Evolutionary conservation across 2,888 invertebrate species (phyloP).

Genomic region (Eilema sororculum): DNA sequence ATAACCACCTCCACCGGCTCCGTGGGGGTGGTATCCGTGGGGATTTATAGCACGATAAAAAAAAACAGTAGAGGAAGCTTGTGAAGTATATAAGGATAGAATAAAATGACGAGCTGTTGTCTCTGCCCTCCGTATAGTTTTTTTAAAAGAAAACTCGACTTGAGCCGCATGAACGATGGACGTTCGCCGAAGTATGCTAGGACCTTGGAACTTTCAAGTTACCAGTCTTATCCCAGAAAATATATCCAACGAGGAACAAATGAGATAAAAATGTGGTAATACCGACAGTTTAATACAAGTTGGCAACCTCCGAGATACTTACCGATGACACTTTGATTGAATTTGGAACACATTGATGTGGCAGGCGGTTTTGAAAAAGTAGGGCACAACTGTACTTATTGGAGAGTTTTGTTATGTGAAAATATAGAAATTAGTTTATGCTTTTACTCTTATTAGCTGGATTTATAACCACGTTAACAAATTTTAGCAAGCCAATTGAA

Average conservation of each 20-base stretch:
- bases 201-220: neutral
- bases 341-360: conserved; percentile 16
- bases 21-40: too few species aligned
- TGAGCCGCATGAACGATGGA: neutral
- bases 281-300: conserved; percentile 25
- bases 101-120: too few species aligned
- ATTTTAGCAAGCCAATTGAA: too few species aligned
- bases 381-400: conserved; percentile 18
- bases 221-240: neutral
- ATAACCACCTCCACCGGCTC: too few species aligned
- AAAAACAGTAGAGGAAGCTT: too few species aligned
- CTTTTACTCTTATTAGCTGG: too few species aligned
- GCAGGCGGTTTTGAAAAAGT: conserved; percentile 16
- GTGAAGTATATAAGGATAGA: too few species aligned
- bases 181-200: neutral
- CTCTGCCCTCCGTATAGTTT: too few species aligned
- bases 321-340: conserved; percentile 31
- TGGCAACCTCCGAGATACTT: conserved; percentile 9
- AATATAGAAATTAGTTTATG: too few species aligned
- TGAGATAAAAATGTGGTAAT: conserved; percentile 21
- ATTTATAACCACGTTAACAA: too few species aligned
- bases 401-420: neutral
- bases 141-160: too few species aligned
- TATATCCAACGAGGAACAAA: conserved; percentile 8
- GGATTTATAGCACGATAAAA: too few species aligned